Evolutionary conservation across 2,888 invertebrate genomes (phyloP).

Genomic region (Apoderus coryli): DNA sequence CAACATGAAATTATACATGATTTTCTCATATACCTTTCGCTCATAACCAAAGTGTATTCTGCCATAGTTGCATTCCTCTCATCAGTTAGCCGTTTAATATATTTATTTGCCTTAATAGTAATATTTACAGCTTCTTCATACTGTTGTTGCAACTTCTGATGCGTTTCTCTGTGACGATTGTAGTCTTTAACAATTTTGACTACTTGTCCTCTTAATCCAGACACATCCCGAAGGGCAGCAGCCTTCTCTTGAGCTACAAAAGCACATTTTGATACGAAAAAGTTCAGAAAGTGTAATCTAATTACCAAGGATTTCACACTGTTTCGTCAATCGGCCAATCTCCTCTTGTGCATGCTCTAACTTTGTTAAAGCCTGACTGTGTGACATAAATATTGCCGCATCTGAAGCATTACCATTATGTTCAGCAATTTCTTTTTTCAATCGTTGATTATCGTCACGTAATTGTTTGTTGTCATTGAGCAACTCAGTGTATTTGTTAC

Average conservation of each 20-base stretch:
- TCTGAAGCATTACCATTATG: conserved; percentile 29
- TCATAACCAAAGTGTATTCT: conserved; percentile 60
- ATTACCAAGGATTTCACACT: no score
- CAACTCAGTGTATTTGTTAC: conserved; percentile 69
- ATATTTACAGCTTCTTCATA: conserved; percentile 66
- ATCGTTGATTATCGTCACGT: conserved; percentile 58
- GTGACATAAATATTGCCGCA: conserved; percentile 28
- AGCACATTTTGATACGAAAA: no score
- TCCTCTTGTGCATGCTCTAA: conserved; percentile 66
- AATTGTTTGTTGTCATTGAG: conserved; percentile 68
- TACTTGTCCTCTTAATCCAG: conserved; percentile 76
- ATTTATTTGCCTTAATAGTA: conserved; percentile 60
- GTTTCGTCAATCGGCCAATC: no score
- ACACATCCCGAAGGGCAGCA: conserved; percentile 50
- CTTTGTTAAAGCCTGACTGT: conserved; percentile 48
- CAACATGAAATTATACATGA: neutral
- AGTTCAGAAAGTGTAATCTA: no score
- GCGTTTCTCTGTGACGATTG: conserved; percentile 63
- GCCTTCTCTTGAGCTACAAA: conserved; percentile 19
- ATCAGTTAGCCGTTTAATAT: conserved; percentile 73
- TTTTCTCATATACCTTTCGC: conserved; percentile 37
- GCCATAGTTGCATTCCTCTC: conserved; percentile 84
- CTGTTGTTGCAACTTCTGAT: conserved; percentile 62
- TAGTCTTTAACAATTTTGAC: conserved; percentile 41
- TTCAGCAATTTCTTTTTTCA: conserved; percentile 35